Evolutionary conservation across 2,113 vertebrate species (phyloP).

Genomic region (Melanostigma gelatinosum): DNA sequence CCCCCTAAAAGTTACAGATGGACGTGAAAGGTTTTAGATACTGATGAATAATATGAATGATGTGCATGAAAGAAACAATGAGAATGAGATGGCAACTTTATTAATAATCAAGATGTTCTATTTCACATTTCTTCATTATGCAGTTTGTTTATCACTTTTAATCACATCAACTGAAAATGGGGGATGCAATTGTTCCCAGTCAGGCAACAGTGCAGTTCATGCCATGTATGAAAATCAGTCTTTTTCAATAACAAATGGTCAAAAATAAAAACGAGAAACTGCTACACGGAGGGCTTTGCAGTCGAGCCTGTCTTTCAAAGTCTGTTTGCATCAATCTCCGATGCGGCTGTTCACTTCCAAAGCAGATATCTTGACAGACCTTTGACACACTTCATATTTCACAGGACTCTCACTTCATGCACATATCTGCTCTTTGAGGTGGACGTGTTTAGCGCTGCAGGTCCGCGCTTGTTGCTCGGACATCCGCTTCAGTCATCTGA

Average conservation of each 20-base stretch:
- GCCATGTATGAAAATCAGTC: not conserved
- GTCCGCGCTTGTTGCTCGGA: conserved; percentile 21
- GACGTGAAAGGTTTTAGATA: not conserved
- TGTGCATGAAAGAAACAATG: not conserved
- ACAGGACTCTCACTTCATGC: not conserved
- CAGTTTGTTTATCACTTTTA: not conserved
- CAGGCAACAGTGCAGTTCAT: not conserved
- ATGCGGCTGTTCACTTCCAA: not conserved
- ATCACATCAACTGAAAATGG: not conserved
- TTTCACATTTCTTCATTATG: not conserved
- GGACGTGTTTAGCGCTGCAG: not conserved
- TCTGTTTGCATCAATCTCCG: not conserved
- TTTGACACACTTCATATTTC: not conserved
- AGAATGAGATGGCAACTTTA: not conserved
- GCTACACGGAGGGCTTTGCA: not conserved
- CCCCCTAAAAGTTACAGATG: not conserved
- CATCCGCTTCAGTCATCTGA: conserved; percentile 33
- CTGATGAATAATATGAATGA: not conserved
- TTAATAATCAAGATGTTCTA: not conserved
- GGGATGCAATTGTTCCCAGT: not conserved
- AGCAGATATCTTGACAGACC: not conserved
- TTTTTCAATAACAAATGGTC: not conserved
- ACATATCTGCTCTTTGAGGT: not conserved
- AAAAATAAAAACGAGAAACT: not conserved
- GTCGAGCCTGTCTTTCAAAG: not conserved